Percentiles rank a stretch among this genome's conserved stretches.
Conservation (phyloP, 2,888 invertebrate species). For the Cremastobaeus sp. region DNA sequence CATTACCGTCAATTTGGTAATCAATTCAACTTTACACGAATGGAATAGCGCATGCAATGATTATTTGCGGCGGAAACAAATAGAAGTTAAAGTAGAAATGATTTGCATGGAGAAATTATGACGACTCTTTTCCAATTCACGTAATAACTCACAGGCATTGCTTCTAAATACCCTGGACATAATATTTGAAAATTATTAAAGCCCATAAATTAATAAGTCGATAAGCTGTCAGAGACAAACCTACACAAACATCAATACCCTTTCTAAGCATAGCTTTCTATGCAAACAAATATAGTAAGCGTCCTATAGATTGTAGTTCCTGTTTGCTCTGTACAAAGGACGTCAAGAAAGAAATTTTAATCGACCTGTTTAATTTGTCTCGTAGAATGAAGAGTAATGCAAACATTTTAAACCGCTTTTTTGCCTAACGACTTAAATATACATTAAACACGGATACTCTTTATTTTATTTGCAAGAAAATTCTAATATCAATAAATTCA, state of each 20-base stretch:
- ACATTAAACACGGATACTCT: no score
- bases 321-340: conserved; percentile 25
- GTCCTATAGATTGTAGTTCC: conserved; percentile 15
- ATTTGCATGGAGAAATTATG: not conserved
- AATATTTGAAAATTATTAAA: conserved; percentile 52
- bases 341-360: conserved; percentile 17
- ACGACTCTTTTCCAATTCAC: conserved; percentile 12
- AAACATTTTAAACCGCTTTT: no score
- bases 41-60: no score
- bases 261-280: conserved; percentile 39
- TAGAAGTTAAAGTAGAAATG: no score
- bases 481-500: no score
- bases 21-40: no score
- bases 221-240: conserved; percentile 47
- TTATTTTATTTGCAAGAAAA: no score
- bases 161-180: conserved; percentile 19
- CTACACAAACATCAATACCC: conserved; percentile 47
- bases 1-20: no score
- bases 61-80: no score
- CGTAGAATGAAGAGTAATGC: no score
- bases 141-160: conserved; percentile 5
- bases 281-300: conserved; percentile 8
- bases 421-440: no score
- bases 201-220: conserved; percentile 45
- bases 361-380: conserved; percentile 4